A percentile compares a stretch with the other conserved stretches of the same genome.
Conservation (phyloP, 1,140 invertebrate species). For the Bombus superbus region DNA sequence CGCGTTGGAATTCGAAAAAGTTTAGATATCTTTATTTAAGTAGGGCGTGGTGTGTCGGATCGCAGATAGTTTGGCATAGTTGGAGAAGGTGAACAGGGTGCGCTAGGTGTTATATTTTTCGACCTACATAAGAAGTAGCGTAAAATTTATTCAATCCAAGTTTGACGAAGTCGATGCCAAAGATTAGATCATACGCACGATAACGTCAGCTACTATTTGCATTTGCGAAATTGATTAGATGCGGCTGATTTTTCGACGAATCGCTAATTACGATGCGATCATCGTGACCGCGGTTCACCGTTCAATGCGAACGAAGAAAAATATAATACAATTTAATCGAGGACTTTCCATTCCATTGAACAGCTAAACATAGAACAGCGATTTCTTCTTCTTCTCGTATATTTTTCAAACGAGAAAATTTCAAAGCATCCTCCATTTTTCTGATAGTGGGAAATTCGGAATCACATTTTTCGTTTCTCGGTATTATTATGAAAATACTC, state of each 20-base stretch:
- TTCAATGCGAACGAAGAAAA: background rate
- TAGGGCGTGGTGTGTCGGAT: background rate
- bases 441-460: too few species aligned
- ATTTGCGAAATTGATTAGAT: background rate
- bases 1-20: background rate
- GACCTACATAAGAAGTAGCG: background rate
- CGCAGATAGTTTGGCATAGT: background rate
- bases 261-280: background rate
- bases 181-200: background rate
- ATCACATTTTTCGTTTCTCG: background rate
- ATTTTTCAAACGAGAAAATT: background rate
- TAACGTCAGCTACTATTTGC: background rate
- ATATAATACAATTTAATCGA: background rate
- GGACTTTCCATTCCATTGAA: background rate
- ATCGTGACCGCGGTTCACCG: background rate
- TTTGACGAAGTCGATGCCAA: background rate
- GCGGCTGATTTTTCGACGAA: too few species aligned
- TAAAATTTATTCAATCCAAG: background rate
- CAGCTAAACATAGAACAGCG: background rate
- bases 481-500: background rate
- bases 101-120: background rate
- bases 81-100: background rate
- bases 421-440: too few species aligned
- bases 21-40: conserved; percentile 4
- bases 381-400: background rate